phyloP scores from a whole-genome alignment of 2,797 vertebrate species.

The Lepus townsendii region DNA sequence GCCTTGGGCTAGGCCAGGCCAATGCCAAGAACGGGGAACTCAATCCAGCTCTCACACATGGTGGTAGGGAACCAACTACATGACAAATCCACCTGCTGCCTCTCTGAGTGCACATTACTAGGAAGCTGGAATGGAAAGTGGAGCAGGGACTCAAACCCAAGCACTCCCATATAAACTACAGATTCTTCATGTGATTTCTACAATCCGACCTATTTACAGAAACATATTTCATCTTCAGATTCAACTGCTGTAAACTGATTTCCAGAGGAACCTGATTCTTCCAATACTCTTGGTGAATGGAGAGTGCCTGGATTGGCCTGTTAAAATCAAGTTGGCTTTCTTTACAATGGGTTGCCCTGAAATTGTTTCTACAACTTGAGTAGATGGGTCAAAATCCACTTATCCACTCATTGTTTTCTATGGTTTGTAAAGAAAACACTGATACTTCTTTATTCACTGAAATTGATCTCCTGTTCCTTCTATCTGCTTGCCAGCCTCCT shows the following conservation, averaged over 20 bases:
- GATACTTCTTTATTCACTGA: not conserved
- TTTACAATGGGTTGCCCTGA: not conserved
- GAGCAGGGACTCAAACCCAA: too few relatives aligned
- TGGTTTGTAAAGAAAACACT: not conserved
- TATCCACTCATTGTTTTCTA: not conserved
- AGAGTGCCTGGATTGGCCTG: not conserved
- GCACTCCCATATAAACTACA: too few relatives aligned
- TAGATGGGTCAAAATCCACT: not conserved
- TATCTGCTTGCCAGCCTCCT: not conserved
- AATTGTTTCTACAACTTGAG: not conserved
- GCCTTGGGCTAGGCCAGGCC: too few relatives aligned
- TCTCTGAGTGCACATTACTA: too few relatives aligned
- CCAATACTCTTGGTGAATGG: not conserved
- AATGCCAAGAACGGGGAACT: too few relatives aligned
- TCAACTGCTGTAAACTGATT: not conserved
- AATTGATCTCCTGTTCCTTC: not conserved
- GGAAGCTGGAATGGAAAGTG: too few relatives aligned
- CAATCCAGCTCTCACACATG: too few relatives aligned
- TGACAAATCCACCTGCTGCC: too few relatives aligned
- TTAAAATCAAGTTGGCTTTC: not conserved
- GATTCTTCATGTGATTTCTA: not conserved
- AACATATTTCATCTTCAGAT: not conserved
- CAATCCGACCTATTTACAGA: conserved; percentile 13
- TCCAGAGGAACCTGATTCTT: not conserved
- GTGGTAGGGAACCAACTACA: too few relatives aligned